These are phyloP conservation scores for Cranoglanis bouderius DNA, from an alignment of 2,113 vertebrate species.

Conservation along the genomic window DNA sequence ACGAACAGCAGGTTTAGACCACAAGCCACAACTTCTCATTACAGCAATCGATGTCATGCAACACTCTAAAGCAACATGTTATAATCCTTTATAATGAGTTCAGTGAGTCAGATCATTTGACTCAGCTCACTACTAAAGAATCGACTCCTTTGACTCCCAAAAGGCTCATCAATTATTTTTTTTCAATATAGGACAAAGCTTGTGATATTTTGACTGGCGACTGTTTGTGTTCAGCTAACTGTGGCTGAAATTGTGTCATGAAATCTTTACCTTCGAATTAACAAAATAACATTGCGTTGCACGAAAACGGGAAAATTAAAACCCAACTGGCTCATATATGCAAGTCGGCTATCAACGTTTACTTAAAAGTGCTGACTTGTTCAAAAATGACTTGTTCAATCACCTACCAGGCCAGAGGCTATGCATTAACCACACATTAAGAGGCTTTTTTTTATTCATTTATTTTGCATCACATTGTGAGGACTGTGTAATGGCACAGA, in stretches of 20 bases:
- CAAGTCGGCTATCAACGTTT: background rate
- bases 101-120: background rate
- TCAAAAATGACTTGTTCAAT: background rate
- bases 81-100: background rate
- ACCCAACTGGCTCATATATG: background rate
- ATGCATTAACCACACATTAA: background rate
- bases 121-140: background rate
- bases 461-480: background rate
- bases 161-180: background rate
- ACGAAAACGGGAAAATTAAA: background rate
- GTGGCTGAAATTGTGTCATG: background rate
- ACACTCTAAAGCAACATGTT: background rate
- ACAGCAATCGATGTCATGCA: background rate
- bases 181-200: background rate
- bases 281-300: background rate
- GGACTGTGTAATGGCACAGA: background rate
- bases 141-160: background rate
- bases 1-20: constrained; percentile 20
- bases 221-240: background rate
- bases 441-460: background rate
- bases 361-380: background rate
- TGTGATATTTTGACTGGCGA: background rate
- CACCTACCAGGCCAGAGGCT: background rate
- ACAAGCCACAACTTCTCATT: constrained; percentile 29
- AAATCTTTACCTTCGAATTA: background rate